These are phyloP conservation scores for Stigmatopora argus DNA, from an alignment of 2,113 vertebrate species.

Conservation along the genomic window DNA sequence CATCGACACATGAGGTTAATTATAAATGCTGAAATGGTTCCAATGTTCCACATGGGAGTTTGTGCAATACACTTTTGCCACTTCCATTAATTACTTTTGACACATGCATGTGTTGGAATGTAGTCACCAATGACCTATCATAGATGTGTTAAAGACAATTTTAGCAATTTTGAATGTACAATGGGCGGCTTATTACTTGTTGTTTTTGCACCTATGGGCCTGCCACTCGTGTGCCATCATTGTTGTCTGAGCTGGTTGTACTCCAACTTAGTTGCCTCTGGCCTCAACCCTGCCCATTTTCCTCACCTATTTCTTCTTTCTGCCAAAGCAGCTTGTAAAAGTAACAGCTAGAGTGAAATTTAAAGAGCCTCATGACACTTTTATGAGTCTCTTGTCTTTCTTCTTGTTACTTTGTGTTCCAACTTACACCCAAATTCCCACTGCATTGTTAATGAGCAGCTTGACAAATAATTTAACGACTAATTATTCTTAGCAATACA, in stretches of 20 bases:
- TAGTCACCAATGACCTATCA: background rate
- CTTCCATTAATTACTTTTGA: slow-evolving; percentile 12
- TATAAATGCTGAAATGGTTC: too few species aligned
- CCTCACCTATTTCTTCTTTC: slow-evolving; percentile 29
- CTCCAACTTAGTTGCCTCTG: slow-evolving; percentile 15
- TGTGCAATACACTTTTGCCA: background rate
- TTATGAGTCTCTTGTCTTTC: slow-evolving; percentile 48
- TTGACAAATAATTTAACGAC: slow-evolving; percentile 25
- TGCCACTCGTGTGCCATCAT: slow-evolving; percentile 22
- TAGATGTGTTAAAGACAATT: slow-evolving; percentile 4
- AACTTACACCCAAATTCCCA: slow-evolving; percentile 7
- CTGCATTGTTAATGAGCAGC: slow-evolving; percentile 29
- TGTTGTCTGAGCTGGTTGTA: slow-evolving; percentile 5
- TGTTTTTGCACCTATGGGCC: slow-evolving; percentile 15
- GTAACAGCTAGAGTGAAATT: slow-evolving; percentile 47
- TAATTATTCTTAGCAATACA: slow-evolving; percentile 15
- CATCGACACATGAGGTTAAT: too few species aligned
- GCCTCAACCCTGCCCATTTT: slow-evolving; percentile 24
- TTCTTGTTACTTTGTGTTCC: background rate
- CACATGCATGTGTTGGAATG: background rate
- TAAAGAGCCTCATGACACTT: slow-evolving; percentile 51
- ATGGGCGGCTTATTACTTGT: background rate
- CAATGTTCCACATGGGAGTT: too few species aligned
- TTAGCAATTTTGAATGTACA: background rate
- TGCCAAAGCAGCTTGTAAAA: slow-evolving; percentile 56